Evolutionary conservation across 2,888 invertebrate genomes (phyloP).

Genomic region (Alsophila aescularia): DNA sequence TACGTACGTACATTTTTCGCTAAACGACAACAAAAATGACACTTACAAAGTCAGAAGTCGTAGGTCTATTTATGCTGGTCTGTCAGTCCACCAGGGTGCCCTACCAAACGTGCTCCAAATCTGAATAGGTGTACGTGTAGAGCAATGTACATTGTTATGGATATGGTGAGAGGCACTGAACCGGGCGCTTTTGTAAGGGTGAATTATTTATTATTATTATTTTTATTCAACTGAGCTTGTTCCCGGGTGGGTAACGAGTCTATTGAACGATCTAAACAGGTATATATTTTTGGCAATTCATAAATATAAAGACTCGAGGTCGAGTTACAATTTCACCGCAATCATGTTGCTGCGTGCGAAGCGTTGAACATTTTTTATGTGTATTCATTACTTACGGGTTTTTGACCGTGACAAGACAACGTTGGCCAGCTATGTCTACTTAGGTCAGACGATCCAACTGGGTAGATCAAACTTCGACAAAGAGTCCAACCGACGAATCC

Average conservation of each 20-base stretch:
- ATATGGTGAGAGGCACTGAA: slow-evolving; percentile 61
- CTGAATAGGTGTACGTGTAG: slow-evolving; percentile 54
- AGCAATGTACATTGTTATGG: slow-evolving; percentile 75
- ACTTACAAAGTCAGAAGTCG: neutral
- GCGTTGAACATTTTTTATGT: neutral
- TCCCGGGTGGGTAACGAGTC: slow-evolving; percentile 3
- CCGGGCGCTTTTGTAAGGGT: slow-evolving; percentile 49
- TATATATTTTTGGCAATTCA: slow-evolving; percentile 12
- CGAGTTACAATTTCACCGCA: neutral
- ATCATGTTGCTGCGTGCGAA: neutral
- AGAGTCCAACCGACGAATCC: too few species aligned
- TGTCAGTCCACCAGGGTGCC: slow-evolving; percentile 60
- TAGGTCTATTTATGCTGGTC: slow-evolving; percentile 49
- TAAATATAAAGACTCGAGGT: too few species aligned
- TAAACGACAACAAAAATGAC: too few species aligned
- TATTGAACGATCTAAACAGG: slow-evolving; percentile 12
- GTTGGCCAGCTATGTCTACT: too few species aligned
- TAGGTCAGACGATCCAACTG: too few species aligned
- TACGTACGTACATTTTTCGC: too few species aligned
- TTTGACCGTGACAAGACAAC: too few species aligned
- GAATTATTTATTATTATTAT: slow-evolving; percentile 60
- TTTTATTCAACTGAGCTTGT: slow-evolving; percentile 24
- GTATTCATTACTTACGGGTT: too few species aligned
- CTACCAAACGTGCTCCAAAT: slow-evolving; percentile 58
- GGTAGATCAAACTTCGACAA: too few species aligned